Percentiles rank a stretch among this genome's conserved stretches.
Evolutionary conservation across 2,888 invertebrate species (phyloP).

Genomic region (Rhynchonema sp.): DNA sequence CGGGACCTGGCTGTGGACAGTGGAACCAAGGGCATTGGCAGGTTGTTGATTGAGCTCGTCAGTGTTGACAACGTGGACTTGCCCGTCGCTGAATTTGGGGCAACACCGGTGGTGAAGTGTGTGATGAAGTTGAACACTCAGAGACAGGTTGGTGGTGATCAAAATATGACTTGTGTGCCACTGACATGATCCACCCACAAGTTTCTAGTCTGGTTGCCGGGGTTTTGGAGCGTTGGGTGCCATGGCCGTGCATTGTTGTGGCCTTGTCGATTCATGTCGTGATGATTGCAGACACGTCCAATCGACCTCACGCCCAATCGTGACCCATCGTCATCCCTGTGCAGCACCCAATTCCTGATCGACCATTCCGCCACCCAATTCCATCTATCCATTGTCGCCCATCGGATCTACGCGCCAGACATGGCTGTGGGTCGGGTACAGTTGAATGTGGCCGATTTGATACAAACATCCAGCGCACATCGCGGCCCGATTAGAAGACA

Average conservation of each 20-base stretch:
- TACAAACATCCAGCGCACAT: background rate
- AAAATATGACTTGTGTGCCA: too few relatives aligned
- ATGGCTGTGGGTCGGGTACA: background rate
- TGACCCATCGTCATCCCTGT: background rate
- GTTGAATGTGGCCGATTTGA: background rate
- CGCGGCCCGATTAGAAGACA: background rate
- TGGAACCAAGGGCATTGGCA: background rate
- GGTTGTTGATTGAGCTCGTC: slow-evolving; percentile 6
- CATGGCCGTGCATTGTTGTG: background rate
- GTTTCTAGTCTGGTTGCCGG: too few relatives aligned
- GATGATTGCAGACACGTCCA: background rate
- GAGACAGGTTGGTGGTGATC: background rate
- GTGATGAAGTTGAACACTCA: background rate
- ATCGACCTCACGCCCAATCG: background rate
- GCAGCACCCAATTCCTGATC: background rate
- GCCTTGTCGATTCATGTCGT: too few relatives aligned
- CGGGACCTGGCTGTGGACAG: background rate
- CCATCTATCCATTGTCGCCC: background rate
- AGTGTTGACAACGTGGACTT: slow-evolving; percentile 1
- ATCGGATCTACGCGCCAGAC: background rate
- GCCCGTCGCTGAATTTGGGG: background rate
- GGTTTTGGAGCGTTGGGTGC: too few relatives aligned
- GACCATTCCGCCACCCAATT: background rate
- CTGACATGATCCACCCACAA: too few relatives aligned
- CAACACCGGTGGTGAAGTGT: background rate